Evolutionary conservation across 2,888 invertebrate species (phyloP), one percentile per base, ranked within the genome.

Genomic region (Autographa pulchrina): DNA sequence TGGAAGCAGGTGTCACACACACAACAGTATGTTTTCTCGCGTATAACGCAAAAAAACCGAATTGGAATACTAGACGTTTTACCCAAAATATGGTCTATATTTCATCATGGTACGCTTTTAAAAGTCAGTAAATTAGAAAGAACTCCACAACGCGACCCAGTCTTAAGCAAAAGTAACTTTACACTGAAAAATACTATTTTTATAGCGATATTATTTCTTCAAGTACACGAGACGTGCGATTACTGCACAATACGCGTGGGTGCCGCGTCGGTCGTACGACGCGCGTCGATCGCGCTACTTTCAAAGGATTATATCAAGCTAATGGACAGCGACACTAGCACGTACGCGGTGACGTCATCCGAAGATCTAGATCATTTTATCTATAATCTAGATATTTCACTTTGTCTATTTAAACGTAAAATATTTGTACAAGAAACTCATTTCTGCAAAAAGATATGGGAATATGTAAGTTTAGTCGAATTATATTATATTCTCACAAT

Each of bases 281-380:
- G 14, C 43, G 48, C 48, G n/a, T 48, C 48, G n/a, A 5, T n/a
- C 48, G 48, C n/a, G n/a, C 48, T n/a, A 48, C 8, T 48, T 48
- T n/a, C 0, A 48, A 48, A 48, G 48, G 48, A 48, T 48, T 48
- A 48, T 16, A 16, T n/a, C 7, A 48, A 48, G 48, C 48, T 48
- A 48, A 48, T 48, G 48, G 48, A 48, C n/a, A 48, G n/a, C 48
- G 48, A 48, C n/a, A 48, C 16, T 48, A 48, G 48, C 48, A 48
- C 48, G 48, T 48, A 48, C n/a, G n/a, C 48, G 1, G 16, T 48
- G 6, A 48, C n/a, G n/a, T n/a, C n/a, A 48, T 48, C n/a, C 48
- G 48, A 48, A 48, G 48, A 48, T 48, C 16, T 48, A 48, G n/a
- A 48, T 48, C 6, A n/a, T 48, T n/a, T 7, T n/a, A 48, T 5